Conservation (phyloP, 2,113 vertebrate species). For the Pitta sordida region DNA sequence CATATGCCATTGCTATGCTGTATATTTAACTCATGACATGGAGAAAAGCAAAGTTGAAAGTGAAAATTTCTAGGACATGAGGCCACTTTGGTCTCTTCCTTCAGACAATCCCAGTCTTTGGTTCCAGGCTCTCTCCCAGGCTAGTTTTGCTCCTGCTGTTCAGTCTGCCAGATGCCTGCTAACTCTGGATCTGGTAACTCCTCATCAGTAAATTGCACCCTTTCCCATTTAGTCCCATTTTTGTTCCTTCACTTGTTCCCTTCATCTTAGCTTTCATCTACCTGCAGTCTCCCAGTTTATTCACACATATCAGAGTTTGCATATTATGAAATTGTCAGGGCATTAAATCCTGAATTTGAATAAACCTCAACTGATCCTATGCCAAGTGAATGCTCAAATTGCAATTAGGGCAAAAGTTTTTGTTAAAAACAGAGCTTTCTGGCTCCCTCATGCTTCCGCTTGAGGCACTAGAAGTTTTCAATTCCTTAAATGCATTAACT, state of each 20-base stretch:
- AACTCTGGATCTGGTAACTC: neutral
- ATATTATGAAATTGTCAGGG: neutral
- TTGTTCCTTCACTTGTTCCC: neutral
- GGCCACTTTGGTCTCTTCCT: neutral
- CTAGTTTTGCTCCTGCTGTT: neutral
- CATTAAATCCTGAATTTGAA: neutral
- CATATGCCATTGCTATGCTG: rapidly evolving
- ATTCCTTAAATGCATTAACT: neutral
- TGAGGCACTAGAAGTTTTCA: neutral
- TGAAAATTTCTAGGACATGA: neutral
- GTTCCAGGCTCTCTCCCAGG: neutral
- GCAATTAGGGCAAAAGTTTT: neutral
- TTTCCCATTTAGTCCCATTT: neutral
- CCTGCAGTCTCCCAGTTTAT: neutral
- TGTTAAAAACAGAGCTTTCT: neutral
- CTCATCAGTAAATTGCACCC: neutral
- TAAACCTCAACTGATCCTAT: neutral
- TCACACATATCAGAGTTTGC: neutral
- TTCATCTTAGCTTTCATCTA: neutral
- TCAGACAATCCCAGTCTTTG: neutral
- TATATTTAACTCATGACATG: neutral
- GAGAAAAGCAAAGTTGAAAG: neutral
- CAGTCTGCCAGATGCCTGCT: neutral
- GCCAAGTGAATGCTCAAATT: neutral
- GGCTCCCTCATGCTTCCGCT: neutral